These are phyloP conservation scores for Hippocampus barbouri DNA, from an alignment of 2,113 vertebrate species.

Conservation along the genomic window DNA sequence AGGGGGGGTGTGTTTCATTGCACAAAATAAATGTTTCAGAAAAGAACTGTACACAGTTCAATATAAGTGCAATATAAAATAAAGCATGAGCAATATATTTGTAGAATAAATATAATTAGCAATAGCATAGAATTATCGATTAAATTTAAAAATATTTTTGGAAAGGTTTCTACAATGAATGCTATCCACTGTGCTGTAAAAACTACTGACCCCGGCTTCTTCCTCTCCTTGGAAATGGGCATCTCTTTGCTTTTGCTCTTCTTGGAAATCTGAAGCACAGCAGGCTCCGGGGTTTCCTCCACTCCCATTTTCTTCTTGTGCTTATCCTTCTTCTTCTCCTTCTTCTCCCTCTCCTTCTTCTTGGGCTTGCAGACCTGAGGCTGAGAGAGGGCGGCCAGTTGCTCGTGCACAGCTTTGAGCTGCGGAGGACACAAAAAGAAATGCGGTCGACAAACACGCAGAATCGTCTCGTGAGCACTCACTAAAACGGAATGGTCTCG, in stretches of 20 bases:
- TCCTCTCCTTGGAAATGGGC: slow-evolving; percentile 70
- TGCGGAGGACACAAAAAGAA: slow-evolving; percentile 37
- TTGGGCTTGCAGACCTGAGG: slow-evolving; percentile 91
- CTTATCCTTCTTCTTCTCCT: slow-evolving; percentile 83
- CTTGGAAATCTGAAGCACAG: slow-evolving; percentile 53
- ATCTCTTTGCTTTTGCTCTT: slow-evolving; percentile 66
- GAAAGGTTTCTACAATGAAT: background rate
- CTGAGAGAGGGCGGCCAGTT: slow-evolving; percentile 90
- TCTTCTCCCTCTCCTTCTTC: slow-evolving; percentile 90
- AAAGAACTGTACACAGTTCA: too few species aligned
- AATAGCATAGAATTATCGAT: too few species aligned
- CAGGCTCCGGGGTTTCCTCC: slow-evolving; percentile 62
- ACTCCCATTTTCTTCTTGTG: slow-evolving; percentile 83
- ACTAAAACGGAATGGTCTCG: background rate
- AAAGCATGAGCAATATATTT: too few species aligned
- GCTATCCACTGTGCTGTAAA: background rate
- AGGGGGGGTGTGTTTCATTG: too few species aligned
- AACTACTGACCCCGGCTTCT: slow-evolving; percentile 74
- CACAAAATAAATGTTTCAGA: too few species aligned
- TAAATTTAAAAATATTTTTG: background rate
- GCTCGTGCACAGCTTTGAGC: slow-evolving; percentile 94
- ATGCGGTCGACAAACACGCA: background rate
- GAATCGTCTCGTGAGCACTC: background rate
- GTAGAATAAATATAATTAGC: too few species aligned
- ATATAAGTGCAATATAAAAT: too few species aligned